Base-by-base conservation (phyloP, 2,888 invertebrate genomes). In the Agrypnus murinus region DNA sequence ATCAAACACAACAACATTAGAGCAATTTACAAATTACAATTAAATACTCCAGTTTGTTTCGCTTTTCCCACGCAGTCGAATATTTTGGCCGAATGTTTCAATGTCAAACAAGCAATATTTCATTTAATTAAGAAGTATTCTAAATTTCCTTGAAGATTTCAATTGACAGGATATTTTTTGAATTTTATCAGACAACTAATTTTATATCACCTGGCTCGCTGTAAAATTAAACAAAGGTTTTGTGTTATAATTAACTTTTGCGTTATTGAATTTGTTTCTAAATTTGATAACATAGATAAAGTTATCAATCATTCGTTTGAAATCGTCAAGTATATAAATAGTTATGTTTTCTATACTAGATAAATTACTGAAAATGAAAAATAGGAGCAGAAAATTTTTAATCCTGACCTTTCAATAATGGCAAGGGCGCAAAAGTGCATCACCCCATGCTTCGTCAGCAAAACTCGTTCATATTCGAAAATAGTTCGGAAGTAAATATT, bases 51-150 rank as follows among this genome's bases (percentile, higher is more conserved):
- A 34, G 14, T 55, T 43, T 58, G 19, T 38, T 58, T 38, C 43
- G 43, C 19, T 40, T 38, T 58, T 58, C 58, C 58, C 58, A 58
- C 58, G 58, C 58, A 40, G n/a, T 25, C 58, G 10, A 25, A 58
- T 58, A 57, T 58, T 58, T 58, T 58, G 25, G 43, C 58, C 58
- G 58, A 17, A 38, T 58, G 40, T 43, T 58, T 58, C 43, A 43
- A 58, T 40, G 58, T 58, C 31, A 40, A 17, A 43, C 43, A 43
- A 43, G 19, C 40, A 17, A 40, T 58, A 25, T 14, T 19, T 58
- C 32, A 38, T 19, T 40, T 15, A 6, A 7, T 5, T 55, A 48
- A 48, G 6, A 9, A 48, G 25, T n/a, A n/a, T 10, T 17, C 15
- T 25, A 31, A 31, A 17, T 48, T 48, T 10, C 17, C 25, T 25